These are phyloP conservation scores for Euwallacea fornicatus DNA, from an alignment of 1,140 invertebrate species.

Conservation along the genomic window DNA sequence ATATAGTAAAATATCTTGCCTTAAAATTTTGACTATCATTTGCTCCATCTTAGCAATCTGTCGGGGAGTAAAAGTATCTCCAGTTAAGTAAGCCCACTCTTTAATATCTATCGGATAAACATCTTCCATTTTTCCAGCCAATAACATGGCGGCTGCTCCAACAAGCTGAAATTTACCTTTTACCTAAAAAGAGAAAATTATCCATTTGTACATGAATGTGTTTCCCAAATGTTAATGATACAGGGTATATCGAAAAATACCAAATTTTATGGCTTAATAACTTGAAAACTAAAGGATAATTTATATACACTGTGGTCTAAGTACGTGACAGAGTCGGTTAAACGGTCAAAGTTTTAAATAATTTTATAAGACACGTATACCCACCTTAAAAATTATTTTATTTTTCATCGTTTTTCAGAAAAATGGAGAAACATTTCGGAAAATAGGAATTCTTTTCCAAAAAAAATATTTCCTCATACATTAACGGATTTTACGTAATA, in stretches of 20 bases:
- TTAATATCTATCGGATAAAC: slow-evolving; percentile 65
- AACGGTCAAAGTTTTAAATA: too few relatives aligned
- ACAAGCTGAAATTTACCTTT: slow-evolving; percentile 69
- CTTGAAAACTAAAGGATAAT: too few relatives aligned
- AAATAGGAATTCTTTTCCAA: too few relatives aligned
- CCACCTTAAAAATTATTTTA: too few relatives aligned
- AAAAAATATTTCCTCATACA: too few relatives aligned
- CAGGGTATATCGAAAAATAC: not conserved
- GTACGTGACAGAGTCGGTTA: too few relatives aligned
- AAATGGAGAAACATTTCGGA: too few relatives aligned
- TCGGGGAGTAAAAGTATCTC: slow-evolving; percentile 64
- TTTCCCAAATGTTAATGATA: not conserved
- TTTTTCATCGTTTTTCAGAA: too few relatives aligned
- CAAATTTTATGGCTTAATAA: not conserved
- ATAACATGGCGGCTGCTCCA: slow-evolving; percentile 67
- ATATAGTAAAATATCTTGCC: slow-evolving; percentile 28
- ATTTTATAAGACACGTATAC: too few relatives aligned
- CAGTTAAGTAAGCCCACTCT: slow-evolving; percentile 70
- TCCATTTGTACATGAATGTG: not conserved
- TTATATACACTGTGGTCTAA: too few relatives aligned
- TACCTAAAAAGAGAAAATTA: slow-evolving; percentile 42
- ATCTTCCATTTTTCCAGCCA: slow-evolving; percentile 71
- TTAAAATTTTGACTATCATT: slow-evolving; percentile 62
- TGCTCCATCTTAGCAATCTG: slow-evolving; percentile 66
- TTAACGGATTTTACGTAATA: too few relatives aligned